phyloP scores from a whole-genome alignment of 1,140 invertebrate genomes.

The Camponotus pennsylvanicus region DNA sequence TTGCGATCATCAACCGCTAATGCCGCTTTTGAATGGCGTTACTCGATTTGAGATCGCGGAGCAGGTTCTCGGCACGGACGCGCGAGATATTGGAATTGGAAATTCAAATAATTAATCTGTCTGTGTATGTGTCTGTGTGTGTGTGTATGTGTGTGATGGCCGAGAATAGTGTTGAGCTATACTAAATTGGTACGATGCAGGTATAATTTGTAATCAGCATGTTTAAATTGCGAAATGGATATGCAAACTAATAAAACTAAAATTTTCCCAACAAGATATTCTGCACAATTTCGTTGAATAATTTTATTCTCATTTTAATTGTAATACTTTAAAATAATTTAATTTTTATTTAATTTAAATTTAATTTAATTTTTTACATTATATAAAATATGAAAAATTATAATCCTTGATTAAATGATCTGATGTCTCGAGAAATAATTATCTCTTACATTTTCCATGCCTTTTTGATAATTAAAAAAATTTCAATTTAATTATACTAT shows the following conservation, averaged over 20 bases:
- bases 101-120: constrained; percentile 55
- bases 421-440: background rate
- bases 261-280: background rate
- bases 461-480: constrained; percentile 1
- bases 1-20: constrained; percentile 27
- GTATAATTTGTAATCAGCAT: constrained; percentile 2
- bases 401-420: background rate
- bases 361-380: too few relatives aligned
- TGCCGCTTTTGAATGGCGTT: constrained; percentile 20
- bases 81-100: constrained; percentile 3
- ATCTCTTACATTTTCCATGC: constrained; percentile 6
- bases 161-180: background rate
- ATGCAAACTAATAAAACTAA: background rate
- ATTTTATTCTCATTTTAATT: background rate
- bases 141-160: too few relatives aligned
- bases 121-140: background rate
- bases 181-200: constrained; percentile 7
- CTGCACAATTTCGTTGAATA: background rate
- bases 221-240: background rate
- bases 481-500: background rate
- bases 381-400: background rate
- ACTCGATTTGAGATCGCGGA: constrained; percentile 27
- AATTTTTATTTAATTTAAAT: too few relatives aligned
- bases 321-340: too few relatives aligned
- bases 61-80: constrained; percentile 2